Base-by-base conservation (phyloP, 2,797 vertebrate species). In the Heteromormyrus szaboi region DNA sequence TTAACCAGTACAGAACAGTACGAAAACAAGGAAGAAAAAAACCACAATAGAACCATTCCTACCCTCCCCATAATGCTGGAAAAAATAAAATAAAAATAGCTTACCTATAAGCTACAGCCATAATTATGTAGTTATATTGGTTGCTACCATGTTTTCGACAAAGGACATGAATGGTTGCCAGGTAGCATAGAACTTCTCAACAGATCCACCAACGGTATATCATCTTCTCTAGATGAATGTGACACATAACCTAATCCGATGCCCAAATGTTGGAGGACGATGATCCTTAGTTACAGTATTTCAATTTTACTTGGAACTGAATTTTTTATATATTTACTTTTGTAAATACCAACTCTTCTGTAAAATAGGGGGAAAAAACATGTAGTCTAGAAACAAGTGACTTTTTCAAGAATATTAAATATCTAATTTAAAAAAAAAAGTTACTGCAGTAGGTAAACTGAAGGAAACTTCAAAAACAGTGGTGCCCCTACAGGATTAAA, bases 271-370 rank as follows among this genome's bases (percentile, higher is more conserved):
- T 12, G 9, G 25, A 25, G 25, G 65, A 11, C 0, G 1, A 3
- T 25, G 25, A 25, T 33, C 65, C 9, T 72, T 33, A 12, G 11
- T 51, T 50, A 50, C 48, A 50, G 48, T 51, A 76, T 76, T 79
- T 44, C 2, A 29, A n/a, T 79, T 44, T 44, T 79, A 79, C 5
- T 95, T 96, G 95, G 95, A 96, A 96, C 91, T 96, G 95, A 95
- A 95, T 79, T 79, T 79, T 68, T 44, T 79, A 2, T 19, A 95
- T 96, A 95, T 96, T 96, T 96, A 93, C 92, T 92, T 29, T 68
- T 68, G 11, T 33, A 14, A 68, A n/a, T 44, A 56, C 19, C 14
- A 41, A 11, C 14, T n/a, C 6, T 56, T 88, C 37, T 44, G 37
- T 79, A 79, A 76, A 41, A 5, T 41, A 19, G 4, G 4, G 19